A percentile compares a stretch with the other conserved stretches of the same genome.
Conservation (phyloP, 37 sponge, comb jelly and placozoan genomes). For the Dysidea cf. avara region DNA sequence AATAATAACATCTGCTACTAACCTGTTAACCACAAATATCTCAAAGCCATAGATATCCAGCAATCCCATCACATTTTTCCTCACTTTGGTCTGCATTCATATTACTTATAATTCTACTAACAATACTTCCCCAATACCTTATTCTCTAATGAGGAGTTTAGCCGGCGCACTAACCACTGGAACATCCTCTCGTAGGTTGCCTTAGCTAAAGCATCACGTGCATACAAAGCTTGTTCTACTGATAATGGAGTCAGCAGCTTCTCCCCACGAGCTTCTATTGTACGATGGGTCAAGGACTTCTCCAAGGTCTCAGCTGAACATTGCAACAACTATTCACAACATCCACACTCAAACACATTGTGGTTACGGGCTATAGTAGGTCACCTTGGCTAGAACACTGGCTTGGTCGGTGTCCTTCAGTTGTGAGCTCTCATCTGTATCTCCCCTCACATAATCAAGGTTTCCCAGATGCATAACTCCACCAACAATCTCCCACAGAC, state of each 20-base stretch:
- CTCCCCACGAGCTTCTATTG: conserved; percentile 64
- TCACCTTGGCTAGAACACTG: conserved; percentile 26
- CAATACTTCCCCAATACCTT: conserved; percentile 26
- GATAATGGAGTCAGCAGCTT: conserved; percentile 61
- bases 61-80: conserved; percentile 64
- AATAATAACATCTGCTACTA: background rate
- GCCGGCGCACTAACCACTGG: conserved; percentile 58
- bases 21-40: conserved; percentile 54
- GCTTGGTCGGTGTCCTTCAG: background rate
- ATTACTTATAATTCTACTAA: background rate
- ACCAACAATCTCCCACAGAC: conserved; percentile 61
- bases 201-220: conserved; percentile 79
- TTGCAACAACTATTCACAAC: conserved; percentile 32
- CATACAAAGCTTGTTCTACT: conserved; percentile 73
- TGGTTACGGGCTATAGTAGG: too few relatives aligned
- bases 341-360: too few relatives aligned
- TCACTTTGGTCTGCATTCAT: conserved; percentile 24
- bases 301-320: conserved; percentile 38
- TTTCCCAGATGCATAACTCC: conserved; percentile 68
- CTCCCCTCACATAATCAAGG: conserved; percentile 21
- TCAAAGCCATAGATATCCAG: conserved; percentile 92
- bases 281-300: conserved; percentile 65
- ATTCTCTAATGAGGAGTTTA: conserved; percentile 71
- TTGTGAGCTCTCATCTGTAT: conserved; percentile 16
- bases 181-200: conserved; percentile 80